phyloP scores from a whole-genome alignment of 2,797 vertebrate genomes.

The Phalloptychus januarius region DNA sequence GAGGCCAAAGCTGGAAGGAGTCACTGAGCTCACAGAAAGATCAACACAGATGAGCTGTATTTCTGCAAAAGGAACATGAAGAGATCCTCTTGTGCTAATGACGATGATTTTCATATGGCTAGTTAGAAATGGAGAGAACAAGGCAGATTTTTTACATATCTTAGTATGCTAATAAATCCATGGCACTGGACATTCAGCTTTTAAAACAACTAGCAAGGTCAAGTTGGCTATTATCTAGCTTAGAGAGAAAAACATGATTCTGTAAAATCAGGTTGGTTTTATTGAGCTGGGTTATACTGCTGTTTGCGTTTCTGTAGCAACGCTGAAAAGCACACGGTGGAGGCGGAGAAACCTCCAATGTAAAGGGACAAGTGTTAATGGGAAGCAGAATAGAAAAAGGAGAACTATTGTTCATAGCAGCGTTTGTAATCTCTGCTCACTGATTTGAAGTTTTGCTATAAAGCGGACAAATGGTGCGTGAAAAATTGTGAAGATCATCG shows the following conservation, averaged over 20 bases:
- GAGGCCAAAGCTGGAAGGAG: conserved; percentile 43
- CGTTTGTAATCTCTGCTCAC: background rate
- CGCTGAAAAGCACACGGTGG: background rate
- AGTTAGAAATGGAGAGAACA: background rate
- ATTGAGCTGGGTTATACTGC: background rate
- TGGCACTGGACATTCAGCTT: background rate
- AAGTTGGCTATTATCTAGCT: background rate
- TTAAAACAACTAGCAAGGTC: background rate
- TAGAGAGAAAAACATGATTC: background rate
- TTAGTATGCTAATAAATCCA: background rate
- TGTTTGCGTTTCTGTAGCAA: background rate
- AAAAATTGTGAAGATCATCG: background rate
- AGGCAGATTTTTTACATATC: background rate
- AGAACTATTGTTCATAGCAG: background rate
- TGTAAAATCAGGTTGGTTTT: background rate
- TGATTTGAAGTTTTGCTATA: background rate
- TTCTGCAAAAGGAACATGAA: background rate
- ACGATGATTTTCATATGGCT: background rate
- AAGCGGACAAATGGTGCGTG: background rate
- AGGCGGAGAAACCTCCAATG: background rate
- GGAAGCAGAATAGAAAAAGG: background rate
- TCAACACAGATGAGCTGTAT: conserved; percentile 2
- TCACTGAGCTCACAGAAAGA: conserved; percentile 17
- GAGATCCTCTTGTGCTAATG: background rate
- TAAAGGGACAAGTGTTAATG: background rate